Evolutionary conservation across 2,113 vertebrate species (phyloP), one percentile per base, ranked within the genome.

Genomic region (Parus major): DNA sequence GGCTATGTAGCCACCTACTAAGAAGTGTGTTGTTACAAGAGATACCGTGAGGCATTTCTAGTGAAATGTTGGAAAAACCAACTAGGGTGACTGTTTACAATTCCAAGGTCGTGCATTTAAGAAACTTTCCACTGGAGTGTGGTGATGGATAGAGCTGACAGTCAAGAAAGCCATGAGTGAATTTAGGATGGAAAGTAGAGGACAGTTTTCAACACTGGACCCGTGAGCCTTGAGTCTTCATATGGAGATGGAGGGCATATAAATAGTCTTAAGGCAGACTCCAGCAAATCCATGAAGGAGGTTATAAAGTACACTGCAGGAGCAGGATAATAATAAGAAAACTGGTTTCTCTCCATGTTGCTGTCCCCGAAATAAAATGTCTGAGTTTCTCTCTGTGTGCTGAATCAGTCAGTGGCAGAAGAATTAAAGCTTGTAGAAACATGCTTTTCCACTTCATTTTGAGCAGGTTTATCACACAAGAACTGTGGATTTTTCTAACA

Each of bases 391-490:
- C 16, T 36, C 14, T 49, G 0, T 59, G 36, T 82, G 49, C 56
- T 78, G 28, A 42, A 73, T 78, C 57, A 66, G 8, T 24, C 15
- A 84, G 35, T 50, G 27, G 33, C 70, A 82, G 61, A 73, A 78
- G 73, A 93, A 79, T 71, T 28, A 72, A 28, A 66, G 35, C 65
- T 88, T 84, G 18, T 31, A 82, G 75, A 69, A 65, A 13, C 44
- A 57, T 64, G 49, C 39, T 82, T 94, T 95, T 89, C 41, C 61
- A 39, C 49, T 91, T 94, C 9, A 25, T 83, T 94, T 92, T 96
- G 63, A 68, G 13, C 65, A 90, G 47, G 44, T 86, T 76, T 92
- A 61, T 68, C 69, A 91, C 57, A 82, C 20, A 59, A 76, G 61
- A 93, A n/a, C 21, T 82, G 39, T 61, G 50, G 59, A 44, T 88